phyloP scores from a whole-genome alignment of 1,140 invertebrate species.

The Lerema accius region DNA sequence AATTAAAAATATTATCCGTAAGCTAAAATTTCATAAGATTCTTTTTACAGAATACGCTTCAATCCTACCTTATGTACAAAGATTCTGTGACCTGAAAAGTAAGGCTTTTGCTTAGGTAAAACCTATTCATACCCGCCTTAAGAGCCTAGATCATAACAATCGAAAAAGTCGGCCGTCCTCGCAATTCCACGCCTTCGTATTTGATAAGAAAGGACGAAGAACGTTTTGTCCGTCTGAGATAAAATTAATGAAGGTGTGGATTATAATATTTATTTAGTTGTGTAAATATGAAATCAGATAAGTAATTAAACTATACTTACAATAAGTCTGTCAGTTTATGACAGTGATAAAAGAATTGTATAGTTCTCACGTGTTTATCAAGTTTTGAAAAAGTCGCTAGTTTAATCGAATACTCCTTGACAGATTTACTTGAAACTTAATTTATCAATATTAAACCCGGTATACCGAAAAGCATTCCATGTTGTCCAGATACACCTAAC shows the following conservation, averaged over 20 bases:
- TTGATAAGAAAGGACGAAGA: slow-evolving; percentile 31
- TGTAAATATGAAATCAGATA: not conserved
- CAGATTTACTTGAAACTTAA: no score
- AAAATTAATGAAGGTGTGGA: slow-evolving; percentile 33
- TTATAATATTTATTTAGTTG: no score
- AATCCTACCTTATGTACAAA: slow-evolving; percentile 21
- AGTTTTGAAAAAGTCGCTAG: no score
- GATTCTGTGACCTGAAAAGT: slow-evolving; percentile 27
- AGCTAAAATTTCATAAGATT: slow-evolving; percentile 2
- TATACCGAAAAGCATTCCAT: no score
- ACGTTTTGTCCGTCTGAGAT: slow-evolving; percentile 21
- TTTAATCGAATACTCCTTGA: no score
- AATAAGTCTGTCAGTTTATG: no score
- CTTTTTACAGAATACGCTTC: slow-evolving; percentile 12
- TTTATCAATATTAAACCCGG: no score
- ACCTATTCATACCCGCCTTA: slow-evolving; percentile 16
- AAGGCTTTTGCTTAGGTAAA: slow-evolving; percentile 20
- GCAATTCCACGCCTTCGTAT: slow-evolving; percentile 24
- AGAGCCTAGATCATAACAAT: slow-evolving; percentile 32
- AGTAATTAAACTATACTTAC: not conserved
- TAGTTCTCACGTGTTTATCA: no score
- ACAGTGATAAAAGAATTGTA: no score
- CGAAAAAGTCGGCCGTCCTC: slow-evolving; percentile 28
- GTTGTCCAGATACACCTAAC: no score
- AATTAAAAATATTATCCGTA: slow-evolving; percentile 10